Percentiles rank a stretch among this genome's conserved stretches.
Conservation (phyloP, 2,888 invertebrate genomes). For the Apotomis capreana region DNA sequence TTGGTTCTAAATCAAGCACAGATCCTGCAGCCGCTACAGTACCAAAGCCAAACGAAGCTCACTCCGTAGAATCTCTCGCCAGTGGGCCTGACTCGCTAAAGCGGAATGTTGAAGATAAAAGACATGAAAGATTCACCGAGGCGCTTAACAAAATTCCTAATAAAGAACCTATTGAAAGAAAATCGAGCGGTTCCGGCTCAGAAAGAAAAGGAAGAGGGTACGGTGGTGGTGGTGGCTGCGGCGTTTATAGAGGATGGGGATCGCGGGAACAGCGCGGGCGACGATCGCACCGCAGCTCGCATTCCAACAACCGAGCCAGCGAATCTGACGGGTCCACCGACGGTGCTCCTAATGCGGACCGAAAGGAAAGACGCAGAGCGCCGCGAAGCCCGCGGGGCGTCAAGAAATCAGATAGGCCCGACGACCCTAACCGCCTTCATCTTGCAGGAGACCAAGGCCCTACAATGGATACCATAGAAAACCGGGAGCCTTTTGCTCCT, state of each 20-base stretch:
- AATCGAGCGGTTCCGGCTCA: constrained; percentile 75
- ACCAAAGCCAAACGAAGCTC: constrained; percentile 59
- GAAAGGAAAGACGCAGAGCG: constrained; percentile 81
- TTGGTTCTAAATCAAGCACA: constrained; percentile 65
- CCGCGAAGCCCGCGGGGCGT: constrained; percentile 81
- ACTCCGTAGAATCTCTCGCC: constrained; percentile 61
- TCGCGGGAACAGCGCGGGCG: constrained; percentile 78
- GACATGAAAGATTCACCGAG: constrained; percentile 69
- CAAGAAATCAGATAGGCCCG: constrained; percentile 85
- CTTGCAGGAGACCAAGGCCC: constrained; percentile 59
- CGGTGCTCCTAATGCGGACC: constrained; percentile 83
- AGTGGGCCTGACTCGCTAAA: constrained; percentile 59
- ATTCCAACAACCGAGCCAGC: constrained; percentile 80
- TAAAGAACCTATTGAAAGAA: constrained; percentile 77
- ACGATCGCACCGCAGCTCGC: constrained; percentile 77
- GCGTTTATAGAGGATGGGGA: constrained; percentile 80
- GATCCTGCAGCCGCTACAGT: constrained; percentile 58
- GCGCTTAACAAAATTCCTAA: constrained; percentile 73
- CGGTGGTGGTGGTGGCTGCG: constrained; percentile 69
- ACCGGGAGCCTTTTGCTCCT: constrained; percentile 90
- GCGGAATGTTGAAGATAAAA: constrained; percentile 66
- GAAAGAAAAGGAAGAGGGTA: constrained; percentile 82
- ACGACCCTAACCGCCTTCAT: constrained; percentile 67
- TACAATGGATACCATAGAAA: constrained; percentile 68
- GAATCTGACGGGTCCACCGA: constrained; percentile 91